Evolutionary conservation across 2,888 invertebrate genomes (phyloP).

Genomic region (Clostera curtula): DNA sequence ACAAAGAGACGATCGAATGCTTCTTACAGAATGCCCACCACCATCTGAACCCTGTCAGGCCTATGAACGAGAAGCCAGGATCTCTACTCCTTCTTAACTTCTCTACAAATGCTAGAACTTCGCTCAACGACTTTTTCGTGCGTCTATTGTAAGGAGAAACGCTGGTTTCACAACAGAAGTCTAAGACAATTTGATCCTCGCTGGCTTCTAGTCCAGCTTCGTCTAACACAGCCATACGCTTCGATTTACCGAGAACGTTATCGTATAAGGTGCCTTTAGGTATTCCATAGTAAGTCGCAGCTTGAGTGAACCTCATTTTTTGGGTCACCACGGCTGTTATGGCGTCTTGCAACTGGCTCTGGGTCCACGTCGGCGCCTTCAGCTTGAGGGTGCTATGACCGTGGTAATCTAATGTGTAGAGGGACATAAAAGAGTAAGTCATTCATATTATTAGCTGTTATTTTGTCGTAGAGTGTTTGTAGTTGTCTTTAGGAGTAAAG

Average conservation of each 20-base stretch:
- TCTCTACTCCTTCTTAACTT: slow-evolving; percentile 73
- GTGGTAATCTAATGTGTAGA: slow-evolving; percentile 56
- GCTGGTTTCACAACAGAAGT: slow-evolving; percentile 83
- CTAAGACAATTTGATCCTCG: slow-evolving; percentile 80
- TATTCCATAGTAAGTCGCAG: slow-evolving; percentile 80
- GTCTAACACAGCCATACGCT: slow-evolving; percentile 83
- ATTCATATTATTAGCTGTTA: too few relatives aligned
- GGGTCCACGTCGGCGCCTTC: slow-evolving; percentile 85
- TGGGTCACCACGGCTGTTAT: slow-evolving; percentile 84
- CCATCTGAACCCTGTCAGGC: slow-evolving; percentile 84
- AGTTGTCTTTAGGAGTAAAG: too few relatives aligned
- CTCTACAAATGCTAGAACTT: slow-evolving; percentile 79
- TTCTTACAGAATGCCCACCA: slow-evolving; percentile 91
- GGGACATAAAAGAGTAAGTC: not conserved
- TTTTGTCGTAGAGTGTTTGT: too few relatives aligned
- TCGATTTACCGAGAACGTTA: slow-evolving; percentile 84
- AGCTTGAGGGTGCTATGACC: slow-evolving; percentile 78
- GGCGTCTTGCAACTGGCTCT: slow-evolving; percentile 82
- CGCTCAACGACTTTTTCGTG: slow-evolving; percentile 79
- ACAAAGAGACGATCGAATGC: slow-evolving; percentile 80
- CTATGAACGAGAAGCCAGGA: slow-evolving; percentile 79
- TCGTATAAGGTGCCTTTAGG: slow-evolving; percentile 87
- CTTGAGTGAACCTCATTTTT: slow-evolving; percentile 85
- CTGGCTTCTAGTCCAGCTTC: slow-evolving; percentile 76
- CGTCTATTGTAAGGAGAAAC: slow-evolving; percentile 81